Evolutionary conservation across 2,888 invertebrate species (phyloP).

Genomic region (Lysandra bellargus): DNA sequence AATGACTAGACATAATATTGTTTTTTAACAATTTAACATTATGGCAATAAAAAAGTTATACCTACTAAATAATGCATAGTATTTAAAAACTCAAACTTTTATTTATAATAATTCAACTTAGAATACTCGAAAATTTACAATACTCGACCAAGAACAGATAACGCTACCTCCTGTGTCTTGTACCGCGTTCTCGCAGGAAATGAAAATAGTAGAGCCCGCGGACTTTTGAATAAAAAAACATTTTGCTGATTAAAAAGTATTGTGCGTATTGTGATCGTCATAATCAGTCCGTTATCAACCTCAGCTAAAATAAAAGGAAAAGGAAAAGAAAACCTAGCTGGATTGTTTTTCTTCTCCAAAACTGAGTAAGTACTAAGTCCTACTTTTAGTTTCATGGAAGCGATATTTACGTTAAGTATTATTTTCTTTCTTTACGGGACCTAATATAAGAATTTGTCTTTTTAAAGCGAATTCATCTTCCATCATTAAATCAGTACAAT

Average conservation of each 20-base stretch:
- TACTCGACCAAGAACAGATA: background rate
- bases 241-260: background rate
- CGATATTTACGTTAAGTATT: no score
- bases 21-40: background rate
- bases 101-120: background rate
- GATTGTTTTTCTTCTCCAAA: no score
- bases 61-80: no score
- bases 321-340: no score
- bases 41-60: no score
- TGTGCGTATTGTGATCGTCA: background rate
- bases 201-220: background rate
- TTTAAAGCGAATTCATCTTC: no score
- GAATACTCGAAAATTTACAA: background rate
- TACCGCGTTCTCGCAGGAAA: background rate
- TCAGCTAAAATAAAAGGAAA: background rate
- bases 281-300: background rate
- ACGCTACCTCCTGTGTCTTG: background rate
- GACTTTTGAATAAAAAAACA: slow-evolving; percentile 5
- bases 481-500: no score
- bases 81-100: background rate
- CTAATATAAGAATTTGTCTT: no score
- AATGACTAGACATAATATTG: background rate
- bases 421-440: no score
- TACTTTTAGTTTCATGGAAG: no score
- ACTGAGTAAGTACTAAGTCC: no score